phyloP scores from a whole-genome alignment of 2,113 vertebrate species.

The Caracal caracal region DNA sequence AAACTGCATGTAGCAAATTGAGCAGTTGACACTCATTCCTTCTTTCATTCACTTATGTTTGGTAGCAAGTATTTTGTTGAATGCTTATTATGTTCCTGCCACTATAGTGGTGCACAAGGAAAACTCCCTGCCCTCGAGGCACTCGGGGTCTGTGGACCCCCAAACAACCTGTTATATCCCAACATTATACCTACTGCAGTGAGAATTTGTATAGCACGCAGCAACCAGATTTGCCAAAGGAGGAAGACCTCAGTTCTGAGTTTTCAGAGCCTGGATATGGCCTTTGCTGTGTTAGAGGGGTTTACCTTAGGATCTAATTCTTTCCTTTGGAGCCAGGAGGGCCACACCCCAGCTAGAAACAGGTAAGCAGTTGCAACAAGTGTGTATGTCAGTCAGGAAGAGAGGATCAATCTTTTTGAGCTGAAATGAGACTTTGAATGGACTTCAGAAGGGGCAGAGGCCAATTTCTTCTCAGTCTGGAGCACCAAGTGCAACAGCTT shows the following conservation, averaged over 20 bases:
- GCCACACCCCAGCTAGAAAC: background rate
- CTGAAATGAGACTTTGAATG: background rate
- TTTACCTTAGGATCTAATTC: background rate
- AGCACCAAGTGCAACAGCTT: background rate
- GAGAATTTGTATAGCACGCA: background rate
- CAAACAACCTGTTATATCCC: background rate
- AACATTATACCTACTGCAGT: accelerated
- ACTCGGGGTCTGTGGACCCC: background rate
- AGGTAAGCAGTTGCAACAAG: background rate
- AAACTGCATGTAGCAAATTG: background rate
- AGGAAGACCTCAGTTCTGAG: background rate
- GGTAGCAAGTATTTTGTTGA: background rate
- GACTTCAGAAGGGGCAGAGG: background rate
- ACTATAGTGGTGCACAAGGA: background rate
- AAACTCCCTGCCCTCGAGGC: background rate
- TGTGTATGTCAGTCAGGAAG: background rate
- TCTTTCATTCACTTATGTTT: background rate
- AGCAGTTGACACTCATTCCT: background rate
- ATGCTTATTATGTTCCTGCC: background rate
- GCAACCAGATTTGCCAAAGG: background rate
- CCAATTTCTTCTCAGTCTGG: background rate
- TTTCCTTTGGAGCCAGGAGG: background rate
- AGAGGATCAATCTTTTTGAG: background rate
- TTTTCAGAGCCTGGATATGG: background rate
- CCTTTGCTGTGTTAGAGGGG: background rate